Conservation (phyloP, 2,888 invertebrate species). For the Thelaira solivaga region DNA sequence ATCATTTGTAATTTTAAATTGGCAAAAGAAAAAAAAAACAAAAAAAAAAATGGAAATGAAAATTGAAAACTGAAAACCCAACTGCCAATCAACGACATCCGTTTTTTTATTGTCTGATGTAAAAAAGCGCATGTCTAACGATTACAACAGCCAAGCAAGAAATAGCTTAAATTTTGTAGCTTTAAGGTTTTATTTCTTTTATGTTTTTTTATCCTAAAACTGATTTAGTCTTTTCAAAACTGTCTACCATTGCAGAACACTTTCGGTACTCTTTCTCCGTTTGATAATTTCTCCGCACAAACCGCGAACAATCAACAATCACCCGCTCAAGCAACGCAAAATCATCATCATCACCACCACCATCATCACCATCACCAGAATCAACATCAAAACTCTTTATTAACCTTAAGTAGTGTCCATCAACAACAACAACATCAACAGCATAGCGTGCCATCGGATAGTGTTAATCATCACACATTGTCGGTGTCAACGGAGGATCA, state of each 20-base stretch:
- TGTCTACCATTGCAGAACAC: constrained; percentile 74
- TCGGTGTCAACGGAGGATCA: constrained; percentile 72
- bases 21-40: constrained; percentile 13
- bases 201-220: background rate
- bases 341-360: constrained; percentile 61
- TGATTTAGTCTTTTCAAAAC: constrained; percentile 68
- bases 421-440: constrained; percentile 70
- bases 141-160: constrained; percentile 8
- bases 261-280: constrained; percentile 77
- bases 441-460: constrained; percentile 1
- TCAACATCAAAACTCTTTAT: constrained; percentile 65
- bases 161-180: constrained; percentile 22
- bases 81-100: constrained; percentile 55
- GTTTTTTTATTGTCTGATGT: background rate
- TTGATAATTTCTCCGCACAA: constrained; percentile 76
- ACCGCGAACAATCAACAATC: constrained; percentile 68
- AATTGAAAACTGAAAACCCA: constrained; percentile 24
- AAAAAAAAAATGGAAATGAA: too few relatives aligned
- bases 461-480: constrained; percentile 58
- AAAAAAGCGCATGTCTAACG: constrained; percentile 54
- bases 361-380: constrained; percentile 71
- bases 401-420: constrained; percentile 66
- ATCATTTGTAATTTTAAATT: constrained; percentile 31
- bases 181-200: constrained; percentile 14
- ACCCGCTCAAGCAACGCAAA: constrained; percentile 66